Conservation (phyloP, 2,888 invertebrate genomes). For the Dynastes hyllus region DNA sequence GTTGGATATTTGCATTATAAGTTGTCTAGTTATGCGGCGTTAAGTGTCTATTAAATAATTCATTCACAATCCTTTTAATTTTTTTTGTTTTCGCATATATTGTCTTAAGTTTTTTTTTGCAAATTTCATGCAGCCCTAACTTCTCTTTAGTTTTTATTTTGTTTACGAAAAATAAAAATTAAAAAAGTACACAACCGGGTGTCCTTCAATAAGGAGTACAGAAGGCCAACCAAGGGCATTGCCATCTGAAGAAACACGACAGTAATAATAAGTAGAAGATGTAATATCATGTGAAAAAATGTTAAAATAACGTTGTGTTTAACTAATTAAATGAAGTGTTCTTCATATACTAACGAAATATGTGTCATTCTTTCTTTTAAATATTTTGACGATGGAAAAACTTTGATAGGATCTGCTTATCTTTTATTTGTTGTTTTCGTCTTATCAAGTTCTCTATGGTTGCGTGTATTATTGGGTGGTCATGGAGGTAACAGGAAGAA, state of each 20-base stretch:
- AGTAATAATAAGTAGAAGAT: slow-evolving; percentile 15
- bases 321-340: slow-evolving; percentile 3
- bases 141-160: neutral
- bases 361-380: neutral
- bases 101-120: slow-evolving; percentile 7
- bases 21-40: slow-evolving; percentile 36
- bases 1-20: neutral
- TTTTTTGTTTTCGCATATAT: neutral
- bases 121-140: neutral
- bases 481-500: slow-evolving; percentile 30
- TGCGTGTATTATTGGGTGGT: slow-evolving; percentile 11
- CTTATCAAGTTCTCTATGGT: slow-evolving; percentile 6
- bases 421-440: slow-evolving; percentile 13
- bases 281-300: slow-evolving; percentile 1
- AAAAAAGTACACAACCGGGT: slow-evolving; percentile 38
- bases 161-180: neutral
- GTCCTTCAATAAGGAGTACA: slow-evolving; percentile 47
- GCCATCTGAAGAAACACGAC: slow-evolving; percentile 41
- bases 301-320: slow-evolving; percentile 6
- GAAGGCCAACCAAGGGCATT: slow-evolving; percentile 52
- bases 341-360: neutral
- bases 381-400: neutral
- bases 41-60: neutral
- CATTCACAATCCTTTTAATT: neutral
- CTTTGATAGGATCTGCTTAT: too few species aligned